Base-by-base conservation (phyloP, 1,140 invertebrate species). In the Conus ventricosus region DNA sequence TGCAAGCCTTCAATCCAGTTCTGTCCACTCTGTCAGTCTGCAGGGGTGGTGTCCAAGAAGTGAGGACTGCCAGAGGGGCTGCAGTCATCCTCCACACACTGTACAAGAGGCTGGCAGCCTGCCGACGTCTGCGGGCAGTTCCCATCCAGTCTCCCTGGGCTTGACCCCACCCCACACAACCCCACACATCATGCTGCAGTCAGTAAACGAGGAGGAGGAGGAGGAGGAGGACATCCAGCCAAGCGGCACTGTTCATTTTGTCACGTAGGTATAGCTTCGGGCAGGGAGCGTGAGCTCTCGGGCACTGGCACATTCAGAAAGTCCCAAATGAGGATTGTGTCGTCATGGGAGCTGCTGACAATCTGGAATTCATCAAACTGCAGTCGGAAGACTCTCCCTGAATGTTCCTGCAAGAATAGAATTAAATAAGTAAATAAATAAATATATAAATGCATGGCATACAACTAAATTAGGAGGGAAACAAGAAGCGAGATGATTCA, bases 341-440 rank as follows among this genome's bases (percentile, higher is more conserved):
- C 99, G 96, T 99, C 99, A 94, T 99, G 99, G 23, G 99, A 99
- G 91, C 98, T 99, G 92, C 98, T 99, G 4, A 99, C 99, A 92
- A 99, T 99, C 96, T 99, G 99, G 96, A 99, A 99, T 96, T 99
- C 99, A 96, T 99, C 99, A 96, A 99, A 99, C 96, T 99, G 99
- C 84, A 99, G 96, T 92, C 99, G 97, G 96, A 99, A 99, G 90
- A 99, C 99, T 89, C 99, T 97, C 71, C 99, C 99, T 82, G 99
- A 99, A 96, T 99, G 99, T 96, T 99, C 98, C 99, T 99, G 96
- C 84, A 96, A 95, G 71, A n/a, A 6, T 4, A 60, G 15, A 8
- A 60, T 15, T 2, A 60, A 60, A 39, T n/a, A n/a, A n/a, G n/a
- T 39, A 39, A 0, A 39, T 39, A 39, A 39, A 39, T 39, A 39